Evolutionary conservation across 1,140 invertebrate species (phyloP), one percentile per base, ranked within the genome.

Genomic region (Zaprionus kolodkinae): DNA sequence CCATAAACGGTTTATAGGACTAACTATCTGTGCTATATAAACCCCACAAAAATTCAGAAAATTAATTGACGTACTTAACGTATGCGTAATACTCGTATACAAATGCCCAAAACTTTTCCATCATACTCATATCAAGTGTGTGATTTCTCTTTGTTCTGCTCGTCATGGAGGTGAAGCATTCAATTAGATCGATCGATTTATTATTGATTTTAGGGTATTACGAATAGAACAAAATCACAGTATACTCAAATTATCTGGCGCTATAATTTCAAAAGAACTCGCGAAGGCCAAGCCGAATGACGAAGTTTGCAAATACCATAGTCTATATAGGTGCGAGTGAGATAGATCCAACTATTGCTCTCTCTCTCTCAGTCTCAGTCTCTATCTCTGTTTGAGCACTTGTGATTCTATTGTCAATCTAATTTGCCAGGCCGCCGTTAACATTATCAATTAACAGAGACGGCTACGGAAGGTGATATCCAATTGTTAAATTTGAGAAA

Each of bases 381-480:
- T 21, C n/a, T n/a, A 13, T 45, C 36, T 63, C 60, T 72, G 36
- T 76, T 72, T 72, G 73, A 72, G 61, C 56, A 72, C 69, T 72
- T 72, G 72, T 72, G 67, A 63, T 62, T 64, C 83, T 71, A 80
- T 79, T 83, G 79, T 62, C 64, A 75, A 75, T 84, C 69, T 65
- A 70, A 80, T 80, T 80, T 78, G 71, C 71, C 56, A 74, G 62
- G 55, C 35, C 71, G 62, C 66, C 63, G 76, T 79, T 74, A 68
- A 88, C 85, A 88, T 90, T 79, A 90, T 84, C 86, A 88, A 88
- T 88, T 88, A 88, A 66, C 85, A 72, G 68, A 6, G 17, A 7
- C 17, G 45, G 17, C 45, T 35, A 15, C 59, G 73, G 27, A 79
- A 75, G 74, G 59, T 79, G 65, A 76, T 63, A 65, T 75, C 36